A percentile compares a stretch with the other conserved stretches of the same genome.
Evolutionary conservation across 2,797 vertebrate species (phyloP).

Genomic region (Poecilia wingei): DNA sequence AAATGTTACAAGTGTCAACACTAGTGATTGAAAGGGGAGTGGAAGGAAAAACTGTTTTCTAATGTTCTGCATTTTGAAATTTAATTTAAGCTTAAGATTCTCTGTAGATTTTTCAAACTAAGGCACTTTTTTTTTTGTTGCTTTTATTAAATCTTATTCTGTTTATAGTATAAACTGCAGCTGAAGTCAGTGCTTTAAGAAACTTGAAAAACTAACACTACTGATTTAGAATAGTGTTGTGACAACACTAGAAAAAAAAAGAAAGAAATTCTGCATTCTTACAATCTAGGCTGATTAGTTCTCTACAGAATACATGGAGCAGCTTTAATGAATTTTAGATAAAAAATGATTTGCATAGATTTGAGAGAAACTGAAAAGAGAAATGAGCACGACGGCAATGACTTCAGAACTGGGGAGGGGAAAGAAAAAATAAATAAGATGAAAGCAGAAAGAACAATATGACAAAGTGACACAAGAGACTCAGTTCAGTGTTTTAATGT

Average conservation of each 20-base stretch:
- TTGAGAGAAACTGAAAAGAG: not conserved
- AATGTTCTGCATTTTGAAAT: not conserved
- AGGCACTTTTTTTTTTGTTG: not conserved
- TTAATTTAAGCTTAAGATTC: not conserved
- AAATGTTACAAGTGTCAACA: too few species aligned
- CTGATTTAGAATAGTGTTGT: not conserved
- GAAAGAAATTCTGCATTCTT: not conserved
- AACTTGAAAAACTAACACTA: not conserved
- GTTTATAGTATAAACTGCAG: not conserved
- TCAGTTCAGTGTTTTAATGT: conserved; percentile 73
- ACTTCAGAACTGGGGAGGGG: not conserved
- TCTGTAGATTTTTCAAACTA: not conserved
- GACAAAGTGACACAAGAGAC: conserved; percentile 24
- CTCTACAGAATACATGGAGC: too few species aligned
- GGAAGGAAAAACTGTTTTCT: not conserved
- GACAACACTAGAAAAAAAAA: not conserved
- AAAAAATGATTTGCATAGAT: not conserved
- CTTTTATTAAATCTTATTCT: not conserved
- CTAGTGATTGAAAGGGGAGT: not conserved
- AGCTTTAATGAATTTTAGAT: not conserved
- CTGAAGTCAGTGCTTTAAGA: not conserved
- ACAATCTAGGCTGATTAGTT: not conserved
- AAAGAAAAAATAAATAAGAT: not conserved
- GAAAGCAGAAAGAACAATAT: not conserved
- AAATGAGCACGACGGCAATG: not conserved